A percentile compares a stretch with the other conserved stretches of the same genome.
Evolutionary conservation across 2,113 vertebrate genomes (phyloP).

Genomic region (Piprites chloris): DNA sequence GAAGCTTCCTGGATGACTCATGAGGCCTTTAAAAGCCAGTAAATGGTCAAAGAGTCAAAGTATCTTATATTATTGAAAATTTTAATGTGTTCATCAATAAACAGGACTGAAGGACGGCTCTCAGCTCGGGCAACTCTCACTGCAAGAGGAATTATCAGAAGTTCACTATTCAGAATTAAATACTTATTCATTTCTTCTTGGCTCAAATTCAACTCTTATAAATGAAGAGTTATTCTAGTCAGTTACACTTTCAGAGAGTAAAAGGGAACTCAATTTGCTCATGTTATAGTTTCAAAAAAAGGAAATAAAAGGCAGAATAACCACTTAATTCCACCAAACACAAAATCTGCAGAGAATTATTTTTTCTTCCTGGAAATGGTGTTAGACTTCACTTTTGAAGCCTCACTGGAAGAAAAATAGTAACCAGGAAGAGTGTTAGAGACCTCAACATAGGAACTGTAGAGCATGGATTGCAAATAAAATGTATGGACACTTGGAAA

Average conservation of each 20-base stretch:
- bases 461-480: not conserved
- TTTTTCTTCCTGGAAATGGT: not conserved
- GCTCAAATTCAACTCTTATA: not conserved
- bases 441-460: rapidly evolving
- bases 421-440: not conserved
- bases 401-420: not conserved
- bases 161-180: not conserved
- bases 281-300: not conserved
- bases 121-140: not conserved
- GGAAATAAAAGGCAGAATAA: not conserved
- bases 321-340: not conserved
- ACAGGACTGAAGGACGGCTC: not conserved
- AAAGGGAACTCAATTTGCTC: not conserved
- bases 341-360: not conserved
- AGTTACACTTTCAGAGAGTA: not conserved
- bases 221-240: not conserved
- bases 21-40: not conserved
- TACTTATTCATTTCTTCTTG: not conserved
- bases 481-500: not conserved
- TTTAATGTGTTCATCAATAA: not conserved
- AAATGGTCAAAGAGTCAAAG: not conserved
- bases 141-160: not conserved
- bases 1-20: not conserved
- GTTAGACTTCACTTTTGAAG: not conserved
- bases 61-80: not conserved